Evolutionary conservation across 2,113 vertebrate species (phyloP).

Genomic region (Columba livia): DNA sequence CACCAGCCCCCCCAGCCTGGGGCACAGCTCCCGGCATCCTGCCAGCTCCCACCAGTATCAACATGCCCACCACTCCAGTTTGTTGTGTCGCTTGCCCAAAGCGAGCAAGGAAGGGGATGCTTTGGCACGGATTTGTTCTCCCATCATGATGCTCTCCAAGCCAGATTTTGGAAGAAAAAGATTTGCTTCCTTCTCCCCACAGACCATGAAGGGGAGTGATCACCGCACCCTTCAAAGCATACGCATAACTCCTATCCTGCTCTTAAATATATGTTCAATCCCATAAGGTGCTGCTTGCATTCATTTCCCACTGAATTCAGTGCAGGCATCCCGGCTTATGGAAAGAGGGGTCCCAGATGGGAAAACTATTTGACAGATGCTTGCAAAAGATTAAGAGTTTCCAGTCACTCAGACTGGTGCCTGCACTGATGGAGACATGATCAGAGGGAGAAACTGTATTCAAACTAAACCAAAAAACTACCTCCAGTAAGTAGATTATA

Average conservation of each 20-base stretch:
- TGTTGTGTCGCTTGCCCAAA: fast-evolving
- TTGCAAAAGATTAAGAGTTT: conserved; percentile 51
- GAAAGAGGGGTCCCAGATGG: conserved; percentile 9
- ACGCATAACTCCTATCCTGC: fast-evolving
- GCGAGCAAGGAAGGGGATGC: background rate
- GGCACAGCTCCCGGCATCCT: background rate
- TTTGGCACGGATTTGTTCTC: background rate
- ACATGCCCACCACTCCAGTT: background rate
- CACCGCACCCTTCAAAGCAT: background rate
- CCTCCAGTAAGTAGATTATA: conserved; percentile 31
- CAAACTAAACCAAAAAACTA: background rate
- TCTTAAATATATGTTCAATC: background rate
- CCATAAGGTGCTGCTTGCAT: background rate
- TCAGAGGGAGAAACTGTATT: background rate
- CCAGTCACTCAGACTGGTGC: background rate
- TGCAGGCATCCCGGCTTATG: background rate
- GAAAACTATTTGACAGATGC: conserved; percentile 33
- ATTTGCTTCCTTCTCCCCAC: fast-evolving
- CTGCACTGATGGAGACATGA: background rate
- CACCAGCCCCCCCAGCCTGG: background rate
- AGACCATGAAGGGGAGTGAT: background rate
- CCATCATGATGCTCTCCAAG: background rate
- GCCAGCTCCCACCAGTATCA: background rate
- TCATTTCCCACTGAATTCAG: background rate
- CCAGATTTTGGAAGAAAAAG: background rate